These are phyloP conservation scores for Hirtodrosophila duncani DNA, from an alignment of 2,888 invertebrate genomes.

Conservation along the genomic window DNA sequence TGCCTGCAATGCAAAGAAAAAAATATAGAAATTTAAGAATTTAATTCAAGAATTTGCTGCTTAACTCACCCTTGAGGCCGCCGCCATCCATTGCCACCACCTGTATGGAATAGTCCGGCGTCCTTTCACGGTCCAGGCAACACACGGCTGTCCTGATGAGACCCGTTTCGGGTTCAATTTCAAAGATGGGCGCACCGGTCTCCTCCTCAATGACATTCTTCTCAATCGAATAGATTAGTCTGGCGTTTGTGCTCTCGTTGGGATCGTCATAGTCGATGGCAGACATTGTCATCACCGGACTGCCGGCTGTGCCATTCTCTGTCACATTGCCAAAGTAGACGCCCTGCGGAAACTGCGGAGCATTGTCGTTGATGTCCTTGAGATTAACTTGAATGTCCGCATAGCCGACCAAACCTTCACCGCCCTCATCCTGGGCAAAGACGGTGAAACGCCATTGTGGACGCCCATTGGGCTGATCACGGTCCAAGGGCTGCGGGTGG, in stretches of 20 bases:
- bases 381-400: constrained; percentile 98
- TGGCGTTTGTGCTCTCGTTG: constrained; percentile 95
- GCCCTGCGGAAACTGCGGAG: constrained; percentile 95
- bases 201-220: constrained; percentile 98
- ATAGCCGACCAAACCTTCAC: constrained; percentile 96
- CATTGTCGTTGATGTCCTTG: constrained; percentile 98
- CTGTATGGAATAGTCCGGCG: constrained; percentile 97
- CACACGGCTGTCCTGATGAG: constrained; percentile 96
- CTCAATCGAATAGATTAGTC: constrained; percentile 95
- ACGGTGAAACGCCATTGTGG: constrained; percentile 97
- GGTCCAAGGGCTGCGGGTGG: constrained; percentile 89
- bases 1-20: constrained; percentile 41
- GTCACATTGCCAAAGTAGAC: constrained; percentile 96
- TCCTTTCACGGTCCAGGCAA: constrained; percentile 94
- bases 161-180: constrained; percentile 96
- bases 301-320: constrained; percentile 97
- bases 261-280: constrained; percentile 98
- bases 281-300: constrained; percentile 98
- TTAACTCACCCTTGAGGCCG: constrained; percentile 88
- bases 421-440: constrained; percentile 96
- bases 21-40: neutral
- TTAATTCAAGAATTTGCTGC: neutral
- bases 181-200: constrained; percentile 95
- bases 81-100: constrained; percentile 97
- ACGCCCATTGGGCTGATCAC: constrained; percentile 96